Evolutionary conservation across 2,797 vertebrate genomes (phyloP), one percentile per base, ranked within the genome.

Genomic region (Neosilurus mollespiculum): DNA sequence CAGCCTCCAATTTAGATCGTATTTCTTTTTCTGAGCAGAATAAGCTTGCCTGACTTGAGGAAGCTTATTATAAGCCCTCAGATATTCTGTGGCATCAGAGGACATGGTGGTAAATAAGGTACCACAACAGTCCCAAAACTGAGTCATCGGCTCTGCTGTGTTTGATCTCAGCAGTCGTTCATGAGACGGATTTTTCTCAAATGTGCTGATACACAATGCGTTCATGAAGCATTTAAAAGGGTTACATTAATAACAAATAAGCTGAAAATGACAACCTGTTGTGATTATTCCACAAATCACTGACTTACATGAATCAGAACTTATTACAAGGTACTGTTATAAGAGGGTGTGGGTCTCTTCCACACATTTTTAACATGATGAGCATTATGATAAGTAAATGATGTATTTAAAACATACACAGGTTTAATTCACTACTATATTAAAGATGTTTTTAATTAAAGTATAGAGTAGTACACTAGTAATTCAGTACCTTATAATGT

Each of bases 31-130:
- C 22, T 11, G 37, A 56, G 56, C 80, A 56, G 56, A 80, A 65
- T 34, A 76, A 75, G 58, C 70, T 11, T 34, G 53, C 56, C 53
- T 58, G 26, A 34, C 54, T 12, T 30, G 72, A 58, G 72, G 54
- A 75, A 75, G 26, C 75, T 78, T 81, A 73, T 81, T 87, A 69
- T 77, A 51, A 75, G 78, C 51, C 43, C 70, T 77, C 12, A 30
- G 54, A 64, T 79, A 71, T 77, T 75, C 72, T 76, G 26, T 34
- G 30, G 18, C 34, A 3, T 34, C 53, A 12, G 18, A 37, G 54
- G 58, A 58, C 26, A 34, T 58, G 54, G 53, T 76, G 54, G 26
- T 81, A 80, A 85, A 81, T 72, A 59, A 76, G 18, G 80, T 58
- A 64, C 30, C 69, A 49, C 54, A 78, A 22, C 72, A 22, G 70